These are phyloP conservation scores for Proisotoma minuta DNA, from an alignment of 2,888 invertebrate genomes.

Conservation along the genomic window DNA sequence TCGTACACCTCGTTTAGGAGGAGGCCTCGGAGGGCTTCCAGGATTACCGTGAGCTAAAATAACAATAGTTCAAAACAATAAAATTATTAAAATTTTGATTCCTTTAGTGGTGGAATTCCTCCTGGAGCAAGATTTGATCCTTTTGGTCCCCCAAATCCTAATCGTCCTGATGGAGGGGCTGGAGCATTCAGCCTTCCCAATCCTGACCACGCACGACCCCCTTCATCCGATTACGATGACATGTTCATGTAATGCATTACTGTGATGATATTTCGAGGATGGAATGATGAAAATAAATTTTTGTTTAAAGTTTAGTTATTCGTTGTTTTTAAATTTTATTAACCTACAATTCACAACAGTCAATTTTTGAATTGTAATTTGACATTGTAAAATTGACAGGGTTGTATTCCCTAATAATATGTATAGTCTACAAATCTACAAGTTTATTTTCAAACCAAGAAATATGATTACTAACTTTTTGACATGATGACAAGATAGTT, in stretches of 20 bases:
- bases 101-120: conserved; percentile 10
- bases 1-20: conserved; percentile 19
- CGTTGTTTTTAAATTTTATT: too few species aligned
- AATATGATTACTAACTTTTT: not conserved
- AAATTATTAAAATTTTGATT: not conserved
- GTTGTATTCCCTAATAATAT: too few species aligned
- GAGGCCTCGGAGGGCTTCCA: conserved; percentile 8
- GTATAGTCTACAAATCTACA: not conserved
- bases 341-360: too few species aligned
- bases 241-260: conserved; percentile 45
- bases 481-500: too few species aligned
- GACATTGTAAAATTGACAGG: too few species aligned
- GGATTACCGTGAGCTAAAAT: conserved; percentile 27
- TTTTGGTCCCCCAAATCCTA: conserved; percentile 35
- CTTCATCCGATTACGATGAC: conserved; percentile 39
- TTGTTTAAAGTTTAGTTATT: too few species aligned
- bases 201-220: conserved; percentile 41
- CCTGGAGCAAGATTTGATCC: conserved; percentile 42
- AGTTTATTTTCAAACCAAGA: not conserved
- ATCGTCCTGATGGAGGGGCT: conserved; percentile 15
- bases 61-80: not conserved
- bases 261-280: too few species aligned
- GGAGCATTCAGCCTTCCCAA: conserved; percentile 32
- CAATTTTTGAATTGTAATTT: too few species aligned
- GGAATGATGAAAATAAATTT: too few species aligned